These are phyloP conservation scores for Machaerirhynchus nigripectus DNA, from an alignment of 2,113 vertebrate species.

Conservation along the genomic window DNA sequence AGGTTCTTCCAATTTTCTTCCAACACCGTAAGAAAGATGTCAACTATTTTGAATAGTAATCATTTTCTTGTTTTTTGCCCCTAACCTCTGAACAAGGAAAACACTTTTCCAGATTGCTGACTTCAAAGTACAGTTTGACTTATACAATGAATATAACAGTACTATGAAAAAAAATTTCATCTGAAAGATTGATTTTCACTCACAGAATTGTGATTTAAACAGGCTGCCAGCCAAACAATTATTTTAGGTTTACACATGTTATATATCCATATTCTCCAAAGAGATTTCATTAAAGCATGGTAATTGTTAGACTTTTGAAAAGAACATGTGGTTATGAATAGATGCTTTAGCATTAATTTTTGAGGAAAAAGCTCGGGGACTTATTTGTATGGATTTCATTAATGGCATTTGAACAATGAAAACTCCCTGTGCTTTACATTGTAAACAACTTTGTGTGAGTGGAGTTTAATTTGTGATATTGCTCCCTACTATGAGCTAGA, in stretches of 20 bases:
- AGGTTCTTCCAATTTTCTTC: background rate
- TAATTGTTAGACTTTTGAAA: conserved; percentile 16
- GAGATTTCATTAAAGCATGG: background rate
- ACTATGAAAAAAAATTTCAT: background rate
- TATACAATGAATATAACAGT: background rate
- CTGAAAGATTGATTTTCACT: conserved; percentile 20
- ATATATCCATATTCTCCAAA: background rate
- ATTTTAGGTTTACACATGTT: background rate
- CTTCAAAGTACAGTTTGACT: background rate
- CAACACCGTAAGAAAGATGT: background rate
- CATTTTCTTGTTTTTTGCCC: background rate
- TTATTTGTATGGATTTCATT: background rate
- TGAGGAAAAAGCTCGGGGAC: background rate
- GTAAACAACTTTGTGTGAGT: background rate
- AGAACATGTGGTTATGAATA: background rate
- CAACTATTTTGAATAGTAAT: background rate
- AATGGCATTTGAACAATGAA: background rate
- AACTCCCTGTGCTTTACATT: background rate
- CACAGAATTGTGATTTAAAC: background rate
- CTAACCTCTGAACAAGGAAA: background rate
- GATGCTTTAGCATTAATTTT: background rate
- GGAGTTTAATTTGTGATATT: background rate
- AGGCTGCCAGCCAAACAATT: conserved; percentile 2
- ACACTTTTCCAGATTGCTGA: background rate
- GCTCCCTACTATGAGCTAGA: background rate